These are phyloP conservation scores for Pogonocherus hispidulus DNA, from an alignment of 2,888 invertebrate species.

Conservation along the genomic window DNA sequence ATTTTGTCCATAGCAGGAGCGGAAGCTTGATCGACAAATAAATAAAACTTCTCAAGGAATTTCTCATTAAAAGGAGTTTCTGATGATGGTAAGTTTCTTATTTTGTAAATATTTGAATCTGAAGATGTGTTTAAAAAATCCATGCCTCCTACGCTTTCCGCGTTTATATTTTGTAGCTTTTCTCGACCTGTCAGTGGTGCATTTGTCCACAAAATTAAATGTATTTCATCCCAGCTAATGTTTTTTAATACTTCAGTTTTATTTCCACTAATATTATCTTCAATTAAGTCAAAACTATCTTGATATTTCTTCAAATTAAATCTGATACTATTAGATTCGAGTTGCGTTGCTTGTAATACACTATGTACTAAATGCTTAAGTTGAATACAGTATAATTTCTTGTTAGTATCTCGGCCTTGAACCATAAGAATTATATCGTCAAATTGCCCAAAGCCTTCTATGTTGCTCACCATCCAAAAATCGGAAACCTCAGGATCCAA, in stretches of 20 bases:
- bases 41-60: conserved; percentile 5
- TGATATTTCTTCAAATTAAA: conserved; percentile 14
- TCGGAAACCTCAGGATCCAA: conserved; percentile 9
- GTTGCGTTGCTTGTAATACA: not conserved
- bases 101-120: not conserved
- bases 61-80: not conserved
- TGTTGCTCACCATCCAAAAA: conserved; percentile 28
- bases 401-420: not conserved
- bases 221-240: conserved; percentile 1
- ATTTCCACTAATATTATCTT: conserved; percentile 3
- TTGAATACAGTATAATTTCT: conserved; percentile 9
- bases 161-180: not conserved
- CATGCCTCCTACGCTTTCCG: not conserved
- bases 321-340: not conserved
- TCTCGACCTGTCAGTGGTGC: not conserved
- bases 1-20: conserved; percentile 7
- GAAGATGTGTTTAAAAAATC: conserved; percentile 17
- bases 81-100: conserved; percentile 6
- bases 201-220: conserved; percentile 13
- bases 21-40: conserved; percentile 17
- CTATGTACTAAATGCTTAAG: conserved; percentile 5
- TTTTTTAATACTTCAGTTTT: not conserved
- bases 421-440: conserved; percentile 21
- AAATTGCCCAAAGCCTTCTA: conserved; percentile 16
- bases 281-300: conserved; percentile 9